Base-by-base conservation (phyloP, 2,888 invertebrate species). In the Glaucopsyche alexis region DNA sequence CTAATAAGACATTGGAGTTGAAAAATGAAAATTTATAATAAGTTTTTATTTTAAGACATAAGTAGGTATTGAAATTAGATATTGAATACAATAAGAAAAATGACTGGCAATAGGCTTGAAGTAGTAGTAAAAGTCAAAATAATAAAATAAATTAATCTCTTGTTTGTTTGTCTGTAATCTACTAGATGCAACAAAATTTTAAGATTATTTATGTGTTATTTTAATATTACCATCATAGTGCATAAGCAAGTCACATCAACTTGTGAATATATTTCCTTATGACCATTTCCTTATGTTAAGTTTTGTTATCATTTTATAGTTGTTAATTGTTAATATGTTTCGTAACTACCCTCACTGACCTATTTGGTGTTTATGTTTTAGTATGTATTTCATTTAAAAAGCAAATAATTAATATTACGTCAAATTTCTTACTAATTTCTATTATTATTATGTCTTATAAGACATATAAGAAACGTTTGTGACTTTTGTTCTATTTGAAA, bases 401-500 rank as follows among this genome's bases (percentile, higher is more conserved):
- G 60, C 60, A 60, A 55, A 55, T 55, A n/a, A n/a, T n/a, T n/a
- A n/a, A 60, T 60, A 60, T 29, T 19, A 60, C 60, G 13, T 60
- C 60, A 29, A 60, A 19, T 29, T 13, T 11, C 60, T 60, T 16
- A 60, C n/a, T n/a, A n/a, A n/a, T n/a, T n/a, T n/a, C n/a, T 60
- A 5, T 60, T 19, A 60, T 29, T 29, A 29, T 19, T n/a, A 16
- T 60, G n/a, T n/a, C 29, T 60, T 60, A 29, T 8, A 29, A 29
- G 29, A 29, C 60, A 29, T 13, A 13, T 38, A 11, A 60, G 19
- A 16, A 52, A 19, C 6, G 13, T 13, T 60, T 60, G 60, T 29
- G 60, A 60, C 14, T 29, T 13, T 38, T 60, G 60, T 29, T 60
- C 60, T 60, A 9, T 14, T 29, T 60, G 5, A 13, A 13, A 29